Percentiles rank a stretch among this genome's conserved stretches.
Evolutionary conservation across 2,888 invertebrate species (phyloP).

Genomic region (Hirtodrosophila cameraria): DNA sequence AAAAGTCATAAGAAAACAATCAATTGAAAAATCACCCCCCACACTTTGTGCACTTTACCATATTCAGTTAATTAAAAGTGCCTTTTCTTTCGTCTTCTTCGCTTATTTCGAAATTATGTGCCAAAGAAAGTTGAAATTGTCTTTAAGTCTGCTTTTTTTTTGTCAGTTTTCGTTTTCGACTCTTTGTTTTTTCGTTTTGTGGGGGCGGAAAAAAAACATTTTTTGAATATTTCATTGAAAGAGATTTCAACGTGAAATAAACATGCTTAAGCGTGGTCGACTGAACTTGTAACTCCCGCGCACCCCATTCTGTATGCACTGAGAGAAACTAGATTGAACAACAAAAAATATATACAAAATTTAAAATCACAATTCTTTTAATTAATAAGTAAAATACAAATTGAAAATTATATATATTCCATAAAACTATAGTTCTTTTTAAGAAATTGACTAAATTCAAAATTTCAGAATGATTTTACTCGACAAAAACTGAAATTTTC

Average conservation of each 20-base stretch:
- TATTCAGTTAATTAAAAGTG: constrained; percentile 76
- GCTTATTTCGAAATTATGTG: constrained; percentile 21
- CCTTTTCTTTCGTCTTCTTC: constrained; percentile 21
- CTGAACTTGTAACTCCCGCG: constrained; percentile 53
- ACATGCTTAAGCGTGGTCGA: constrained; percentile 9
- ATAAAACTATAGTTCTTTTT: too few relatives aligned
- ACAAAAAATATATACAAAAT: background rate
- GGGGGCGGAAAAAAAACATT: constrained; percentile 23
- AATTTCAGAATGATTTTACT: too few relatives aligned
- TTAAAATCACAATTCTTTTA: too few relatives aligned
- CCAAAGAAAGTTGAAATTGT: constrained; percentile 64
- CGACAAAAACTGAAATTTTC: too few relatives aligned
- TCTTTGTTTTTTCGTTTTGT: constrained; percentile 8
- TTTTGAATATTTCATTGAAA: constrained; percentile 14
- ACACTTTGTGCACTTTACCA: constrained; percentile 50
- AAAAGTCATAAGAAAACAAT: constrained; percentile 22
- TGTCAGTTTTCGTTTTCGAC: background rate
- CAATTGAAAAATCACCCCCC: constrained; percentile 28
- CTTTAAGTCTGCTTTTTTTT: constrained; percentile 6
- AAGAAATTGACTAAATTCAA: too few relatives aligned
- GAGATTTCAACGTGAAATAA: constrained; percentile 24
- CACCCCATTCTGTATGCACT: constrained; percentile 20
- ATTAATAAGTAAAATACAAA: too few relatives aligned
- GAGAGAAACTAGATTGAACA: constrained; percentile 20
- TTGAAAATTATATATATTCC: too few relatives aligned